Evolutionary conservation across 2,888 invertebrate genomes (phyloP), one percentile per base, ranked within the genome.

Genomic region (Idaea straminata): DNA sequence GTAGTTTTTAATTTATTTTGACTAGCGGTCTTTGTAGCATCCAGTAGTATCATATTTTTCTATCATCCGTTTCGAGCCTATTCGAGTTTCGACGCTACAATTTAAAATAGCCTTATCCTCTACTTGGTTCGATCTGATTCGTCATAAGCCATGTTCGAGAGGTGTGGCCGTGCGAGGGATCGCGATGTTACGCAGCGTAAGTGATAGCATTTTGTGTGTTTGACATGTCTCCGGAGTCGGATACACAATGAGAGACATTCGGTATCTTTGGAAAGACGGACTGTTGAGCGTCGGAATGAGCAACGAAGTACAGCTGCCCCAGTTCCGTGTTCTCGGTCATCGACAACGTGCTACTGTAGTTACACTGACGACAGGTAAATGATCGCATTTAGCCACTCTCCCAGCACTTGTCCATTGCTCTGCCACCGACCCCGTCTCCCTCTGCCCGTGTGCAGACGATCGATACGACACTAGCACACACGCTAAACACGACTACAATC

Each of bases 161-260:
- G 79, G 72, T 79, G 81, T 78, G 81, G 81, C 80, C 80, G 76
- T 81, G 81, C 82, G 85, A 82, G 76, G 75, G 78, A 75, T 81
- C 84, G 85, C 86, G 84, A 84, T 83, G 85, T 87, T 86, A 80
- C 87, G 85, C 91, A 91, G 90, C 91, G 93, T 93, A 91, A 92
- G 92, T 92, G 91, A 92, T 91, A 92, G 91, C 92, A 88, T 92
- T 92, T 91, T 92, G 92, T 92, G 89, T 92, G 91, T 92, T 92
- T 92, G 92, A 87, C 93, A 93, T 93, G 93, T 92, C 92, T 92
- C 91, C 92, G 93, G 94, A 98, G 98, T 98, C 96, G 98, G 98
- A 95, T 98, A 98, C 96, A 98, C 98, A 95, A 98, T 97, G 97
- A 96, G 96, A 95, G 98, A 98, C 96, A 98, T 98, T 95, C 96